Evolutionary conservation across 2,888 invertebrate genomes (phyloP).

Genomic region (Pammene aurita): DNA sequence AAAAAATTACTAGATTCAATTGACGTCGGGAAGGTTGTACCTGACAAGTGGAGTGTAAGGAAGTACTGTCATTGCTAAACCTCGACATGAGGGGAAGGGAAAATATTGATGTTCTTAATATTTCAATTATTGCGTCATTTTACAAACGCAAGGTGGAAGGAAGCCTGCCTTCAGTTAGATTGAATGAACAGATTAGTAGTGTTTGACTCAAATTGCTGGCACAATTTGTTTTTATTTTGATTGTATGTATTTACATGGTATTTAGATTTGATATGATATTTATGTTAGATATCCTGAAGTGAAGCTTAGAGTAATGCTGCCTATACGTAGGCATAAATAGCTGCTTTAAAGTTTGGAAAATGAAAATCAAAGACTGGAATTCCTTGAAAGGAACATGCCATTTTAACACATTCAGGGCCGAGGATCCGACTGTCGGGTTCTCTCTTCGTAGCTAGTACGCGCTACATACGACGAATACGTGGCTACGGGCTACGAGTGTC

Average conservation of each 20-base stretch:
- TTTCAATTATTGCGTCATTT: neutral
- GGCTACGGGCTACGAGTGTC: too few relatives aligned
- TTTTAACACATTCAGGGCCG: too few relatives aligned
- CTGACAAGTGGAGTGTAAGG: neutral
- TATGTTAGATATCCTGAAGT: conserved; percentile 8
- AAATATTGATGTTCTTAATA: neutral
- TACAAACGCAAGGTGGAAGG: neutral
- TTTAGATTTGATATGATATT: conserved; percentile 4
- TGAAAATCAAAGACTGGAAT: too few relatives aligned
- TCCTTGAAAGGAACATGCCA: neutral
- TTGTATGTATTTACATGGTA: conserved; percentile 7
- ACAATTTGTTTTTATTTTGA: conserved; percentile 14
- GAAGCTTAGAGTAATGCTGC: neutral
- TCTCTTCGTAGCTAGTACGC: too few relatives aligned
- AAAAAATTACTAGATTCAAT: neutral
- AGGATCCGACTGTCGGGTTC: too few relatives aligned
- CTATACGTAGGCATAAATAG: neutral
- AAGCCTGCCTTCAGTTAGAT: too few relatives aligned
- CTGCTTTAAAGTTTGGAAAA: neutral
- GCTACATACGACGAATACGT: too few relatives aligned
- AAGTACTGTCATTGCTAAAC: neutral
- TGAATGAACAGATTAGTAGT: neutral
- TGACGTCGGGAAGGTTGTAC: conserved; percentile 1
- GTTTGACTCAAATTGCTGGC: conserved; percentile 15
- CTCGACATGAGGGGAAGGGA: neutral